Base-by-base conservation (phyloP, 1,140 invertebrate species). In the Penaeus chinensis region DNA sequence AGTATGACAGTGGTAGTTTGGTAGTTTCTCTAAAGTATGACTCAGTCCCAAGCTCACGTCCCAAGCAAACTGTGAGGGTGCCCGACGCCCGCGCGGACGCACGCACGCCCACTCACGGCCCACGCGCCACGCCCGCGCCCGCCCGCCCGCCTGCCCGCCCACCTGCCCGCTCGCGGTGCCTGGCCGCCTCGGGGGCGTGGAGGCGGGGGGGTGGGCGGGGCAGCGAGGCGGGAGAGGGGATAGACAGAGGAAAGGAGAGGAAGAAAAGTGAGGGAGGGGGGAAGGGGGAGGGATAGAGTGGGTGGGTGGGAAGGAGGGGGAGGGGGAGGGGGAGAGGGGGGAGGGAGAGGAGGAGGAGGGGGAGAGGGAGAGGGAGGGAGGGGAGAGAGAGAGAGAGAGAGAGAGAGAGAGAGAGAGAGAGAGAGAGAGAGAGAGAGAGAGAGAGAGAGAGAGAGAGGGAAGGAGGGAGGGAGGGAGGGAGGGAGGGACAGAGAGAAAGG, bases 41-140 rank as follows among this genome's bases (percentile, higher is more conserved):
- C 65, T 78, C 84, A 85, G 84, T 85, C 84, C 84, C 84, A 85
- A 85, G 84, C 71, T 63, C 78, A 79, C 77, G 78, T 82, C 69
- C 74, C 54, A 82, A 89, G 76, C 71, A 61, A 71, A 77, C 71
- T 87, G 69, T 78, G 82, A 83, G 63, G 80, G 71, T 22, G 42
- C 62, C 66, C 80, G 7, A 82, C 80, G 80, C 80, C 78, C 60
- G 27, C 27, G 19, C 32, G 32, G 66, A 16, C 32, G 24, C 16
- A 22, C 27, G 61, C 37, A 20, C n/a, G 63, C 22, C 11, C 27
- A 42, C 62, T 5, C 61, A 24, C 0, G 13, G 2, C 16, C 16
- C 22, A 19, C 27, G 71, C 32, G 0, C 37, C 22, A 65, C 80
- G 65, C 16, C 65, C 80, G 65, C 62, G 61, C 47, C 5, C 42